Base-by-base conservation (phyloP, 2,113 vertebrate genomes). In the Paratilapia polleni region DNA sequence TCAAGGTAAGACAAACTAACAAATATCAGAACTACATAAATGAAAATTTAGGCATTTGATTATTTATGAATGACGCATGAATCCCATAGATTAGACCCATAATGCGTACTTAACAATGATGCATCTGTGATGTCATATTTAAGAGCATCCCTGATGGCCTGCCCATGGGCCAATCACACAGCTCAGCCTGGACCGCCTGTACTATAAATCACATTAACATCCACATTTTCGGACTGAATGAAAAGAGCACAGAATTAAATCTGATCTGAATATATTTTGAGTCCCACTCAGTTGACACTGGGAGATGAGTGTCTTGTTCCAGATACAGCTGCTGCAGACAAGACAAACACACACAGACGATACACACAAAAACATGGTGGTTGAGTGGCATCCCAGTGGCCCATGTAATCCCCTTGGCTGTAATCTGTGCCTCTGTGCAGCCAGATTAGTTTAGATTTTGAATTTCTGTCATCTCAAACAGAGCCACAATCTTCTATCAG, bases 361-460 rank as follows among this genome's bases (percentile, higher is more conserved):
- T 59, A 34, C 84, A 64, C 59, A 36, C 60, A 62, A 20, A 82
- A 22, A 81, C 60, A 73, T 49, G 78, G 38, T 81, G 77, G 73
- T 73, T 36, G 1, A 90, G 84, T 75, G 58, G 86, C 86, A 83
- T 93, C 93, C 93, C 88, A 88, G 38, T 77, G 87, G 91, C 66
- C 90, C 73, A 66, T 92, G 82, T 94, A 94, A 95, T 94, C 93
- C 87, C 89, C 52, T 88, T 85, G 86, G 86, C 91, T 93, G 91
- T 94, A 94, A 95, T 95, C 93, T 94, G 88, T 85, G 90, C 78
- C 87, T 92, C 83, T 93, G 59, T 57, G 87, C 82, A 83, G 81
- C 86, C 91, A 92, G 92, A 94, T 95, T 94, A 94, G 90, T 92
- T 91, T 79, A 90, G 88, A 91, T 90, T 92, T 88, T 81, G 58